These are phyloP conservation scores for Pelagia noctiluca DNA, from an alignment of 30 jellyfish, hydroid and myxozoan species.

Conservation along the genomic window DNA sequence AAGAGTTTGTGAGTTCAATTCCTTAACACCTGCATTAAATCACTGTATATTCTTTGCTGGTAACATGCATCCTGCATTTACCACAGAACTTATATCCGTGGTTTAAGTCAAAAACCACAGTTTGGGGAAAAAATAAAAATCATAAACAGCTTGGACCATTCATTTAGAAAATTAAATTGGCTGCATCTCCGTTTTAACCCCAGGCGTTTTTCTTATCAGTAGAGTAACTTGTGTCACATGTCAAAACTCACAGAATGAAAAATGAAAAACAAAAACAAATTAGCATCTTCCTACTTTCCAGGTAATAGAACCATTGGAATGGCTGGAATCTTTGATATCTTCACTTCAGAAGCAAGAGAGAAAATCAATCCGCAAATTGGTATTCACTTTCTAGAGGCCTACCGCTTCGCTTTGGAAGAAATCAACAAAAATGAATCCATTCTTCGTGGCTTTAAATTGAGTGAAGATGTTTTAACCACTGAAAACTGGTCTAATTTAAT, in stretches of 20 bases:
- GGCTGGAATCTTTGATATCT: constrained; percentile 62
- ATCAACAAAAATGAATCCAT: constrained; percentile 67
- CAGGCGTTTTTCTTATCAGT: not conserved
- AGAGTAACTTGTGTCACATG: not conserved
- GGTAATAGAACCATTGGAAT: constrained; percentile 64
- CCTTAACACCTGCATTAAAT: too few relatives aligned
- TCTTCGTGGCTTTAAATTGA: constrained; percentile 74
- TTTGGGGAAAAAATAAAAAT: too few relatives aligned
- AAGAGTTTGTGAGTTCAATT: too few relatives aligned
- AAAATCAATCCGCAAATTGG: constrained; percentile 77
- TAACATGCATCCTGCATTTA: too few relatives aligned
- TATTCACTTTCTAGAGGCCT: constrained; percentile 72
- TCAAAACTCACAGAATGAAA: too few relatives aligned
- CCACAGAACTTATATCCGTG: too few relatives aligned
- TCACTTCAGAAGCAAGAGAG: not conserved
- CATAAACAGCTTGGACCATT: too few relatives aligned
- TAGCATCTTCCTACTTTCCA: constrained; percentile 16
- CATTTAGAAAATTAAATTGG: too few relatives aligned
- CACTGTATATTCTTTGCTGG: too few relatives aligned
- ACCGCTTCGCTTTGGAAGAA: constrained; percentile 58
- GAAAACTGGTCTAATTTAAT: not conserved
- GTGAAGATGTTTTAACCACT: not conserved
- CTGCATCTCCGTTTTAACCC: too few relatives aligned
- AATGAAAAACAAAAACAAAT: too few relatives aligned
- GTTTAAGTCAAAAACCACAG: too few relatives aligned